Base-by-base conservation (phyloP, 2,888 invertebrate genomes). In the Heteromyza rotundicornis region DNA sequence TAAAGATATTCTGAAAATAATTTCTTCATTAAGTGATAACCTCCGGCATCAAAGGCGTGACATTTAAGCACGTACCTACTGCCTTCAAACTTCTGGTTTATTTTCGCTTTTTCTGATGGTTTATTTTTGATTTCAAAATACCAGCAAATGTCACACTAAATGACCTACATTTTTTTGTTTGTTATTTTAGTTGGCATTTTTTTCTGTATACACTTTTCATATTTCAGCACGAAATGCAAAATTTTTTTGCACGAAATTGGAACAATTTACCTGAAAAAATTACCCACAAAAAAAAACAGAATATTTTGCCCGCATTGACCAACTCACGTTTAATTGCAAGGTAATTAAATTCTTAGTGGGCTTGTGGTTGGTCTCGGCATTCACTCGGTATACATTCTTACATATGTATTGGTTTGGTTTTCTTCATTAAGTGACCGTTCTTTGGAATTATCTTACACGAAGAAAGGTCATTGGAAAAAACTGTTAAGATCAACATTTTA, bases 191-290 rank as follows among this genome's bases (percentile, higher is more conserved):
- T 44, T 67, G 64, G 58, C 53, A 53, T 64, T 63, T 65, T 65
- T 68, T 72, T 74, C 10, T 27, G 27, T 27, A 7, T 5, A 7
- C 10, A 10, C 10, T 27, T 5, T 10, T 40, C 10, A 7, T n/a
- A 71, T 71, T 62, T 74, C 75, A 54, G 75, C 74, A 74, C 73
- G 75, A 75, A 72, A 67, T 58, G 68, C 69, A 52, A 62, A 64
- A 62, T 68, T 75, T 40, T 12, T 40, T 14, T 47, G 14, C 47
- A 19, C 47, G 47, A 47, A 47, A 47, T 47, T 47, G 47, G 47
- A 47, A 14, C 47, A 20, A 19, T 47, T 20, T 27, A 27, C 27
- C 5, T 7, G 27, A n/a, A n/a, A n/a, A n/a, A n/a, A n/a, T n/a
- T n/a, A n/a, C n/a, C n/a, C n/a, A n/a, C n/a, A n/a, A n/a, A n/a